Conservation (phyloP, 2,113 vertebrate species). For the Eublepharis macularius region DNA sequence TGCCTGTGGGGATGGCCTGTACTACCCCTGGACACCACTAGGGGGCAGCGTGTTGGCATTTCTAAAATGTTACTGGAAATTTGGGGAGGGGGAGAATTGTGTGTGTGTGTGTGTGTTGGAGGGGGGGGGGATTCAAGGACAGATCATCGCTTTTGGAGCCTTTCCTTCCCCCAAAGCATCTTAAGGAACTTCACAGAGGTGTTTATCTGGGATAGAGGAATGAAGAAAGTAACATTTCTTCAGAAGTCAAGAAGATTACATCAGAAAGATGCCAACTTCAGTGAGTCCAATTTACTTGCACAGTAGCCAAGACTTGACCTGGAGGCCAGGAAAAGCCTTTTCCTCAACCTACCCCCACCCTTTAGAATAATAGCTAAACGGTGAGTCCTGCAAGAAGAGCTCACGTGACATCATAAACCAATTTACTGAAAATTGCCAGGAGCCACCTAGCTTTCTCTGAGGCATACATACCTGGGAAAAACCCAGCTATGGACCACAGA, state of each 20-base stretch:
- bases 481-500: too few species aligned
- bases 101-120: neutral
- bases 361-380: neutral
- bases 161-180: too few species aligned
- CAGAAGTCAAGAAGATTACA: neutral
- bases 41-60: neutral
- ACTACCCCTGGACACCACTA: neutral
- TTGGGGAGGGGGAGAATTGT: neutral
- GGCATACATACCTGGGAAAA: too few species aligned
- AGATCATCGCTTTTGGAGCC: neutral
- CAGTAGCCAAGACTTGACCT: neutral
- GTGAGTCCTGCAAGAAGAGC: too few species aligned
- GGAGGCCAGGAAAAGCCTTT: neutral
- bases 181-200: neutral
- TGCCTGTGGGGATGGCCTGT: neutral
- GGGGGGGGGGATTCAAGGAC: neutral
- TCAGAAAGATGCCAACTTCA: neutral
- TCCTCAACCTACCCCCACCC: too few species aligned
- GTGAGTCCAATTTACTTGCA: neutral
- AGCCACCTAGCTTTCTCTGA: too few species aligned
- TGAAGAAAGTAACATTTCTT: neutral
- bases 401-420: neutral
- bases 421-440: neutral
- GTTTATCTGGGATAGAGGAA: too few species aligned
- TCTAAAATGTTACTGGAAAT: neutral